A percentile compares a stretch with the other conserved stretches of the same genome.
phyloP scores from a whole-genome alignment of 2,888 invertebrate genomes.

The Phyto melanocephala region DNA sequence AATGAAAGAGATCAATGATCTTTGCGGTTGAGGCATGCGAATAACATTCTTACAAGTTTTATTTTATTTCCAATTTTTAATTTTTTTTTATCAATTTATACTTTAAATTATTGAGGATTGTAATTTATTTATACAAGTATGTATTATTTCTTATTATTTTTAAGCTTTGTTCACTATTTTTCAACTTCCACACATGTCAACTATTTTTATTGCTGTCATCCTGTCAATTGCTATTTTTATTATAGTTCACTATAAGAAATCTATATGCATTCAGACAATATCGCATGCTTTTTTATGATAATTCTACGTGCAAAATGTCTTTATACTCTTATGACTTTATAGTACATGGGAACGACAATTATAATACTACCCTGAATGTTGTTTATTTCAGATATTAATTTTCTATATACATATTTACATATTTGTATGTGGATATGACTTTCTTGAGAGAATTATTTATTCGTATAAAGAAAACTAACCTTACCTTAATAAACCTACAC shows the following conservation, averaged over 20 bases:
- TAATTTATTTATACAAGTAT: too few relatives aligned
- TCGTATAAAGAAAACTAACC: neutral
- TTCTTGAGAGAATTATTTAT: neutral
- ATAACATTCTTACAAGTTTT: conserved; percentile 27
- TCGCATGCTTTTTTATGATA: conserved; percentile 58
- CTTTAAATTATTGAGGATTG: conserved; percentile 41
- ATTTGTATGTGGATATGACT: too few relatives aligned
- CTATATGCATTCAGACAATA: conserved; percentile 49
- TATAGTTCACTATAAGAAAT: conserved; percentile 40
- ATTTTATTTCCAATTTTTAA: neutral
- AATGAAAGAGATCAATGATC: conserved; percentile 43
- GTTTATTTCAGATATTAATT: neutral
- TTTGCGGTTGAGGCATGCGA: conserved; percentile 4
- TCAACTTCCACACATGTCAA: conserved; percentile 50
- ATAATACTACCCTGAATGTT: neutral
- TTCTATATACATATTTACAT: too few relatives aligned
- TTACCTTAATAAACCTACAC: conserved; percentile 60
- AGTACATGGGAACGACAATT: conserved; percentile 22
- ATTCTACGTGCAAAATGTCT: conserved; percentile 61
- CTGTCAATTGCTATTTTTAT: conserved; percentile 61
- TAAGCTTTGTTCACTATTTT: neutral
- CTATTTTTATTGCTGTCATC: conserved; percentile 59
- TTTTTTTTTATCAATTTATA: conserved; percentile 12
- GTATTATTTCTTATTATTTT: too few relatives aligned
- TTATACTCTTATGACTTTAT: conserved; percentile 41